Percentiles rank a stretch among this genome's conserved stretches.
phyloP scores from a whole-genome alignment of 1,140 invertebrate species.

The Pemphigus obesinymphae region DNA sequence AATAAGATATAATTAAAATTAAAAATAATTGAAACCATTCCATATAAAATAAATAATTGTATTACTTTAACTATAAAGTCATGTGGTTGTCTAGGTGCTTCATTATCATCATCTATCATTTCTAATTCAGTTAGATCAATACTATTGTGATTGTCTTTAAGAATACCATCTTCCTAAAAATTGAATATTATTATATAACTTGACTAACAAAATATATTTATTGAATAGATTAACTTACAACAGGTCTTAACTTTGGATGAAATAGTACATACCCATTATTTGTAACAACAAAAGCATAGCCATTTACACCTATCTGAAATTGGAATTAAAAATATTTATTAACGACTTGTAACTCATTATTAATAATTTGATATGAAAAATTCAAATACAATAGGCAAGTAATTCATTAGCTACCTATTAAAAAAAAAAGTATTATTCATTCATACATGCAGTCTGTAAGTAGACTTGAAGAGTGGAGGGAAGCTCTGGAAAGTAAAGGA shows the following conservation, averaged over 20 bases:
- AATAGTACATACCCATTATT: slow-evolving; percentile 91
- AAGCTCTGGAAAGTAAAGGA: too few species aligned
- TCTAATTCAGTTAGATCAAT: slow-evolving; percentile 94
- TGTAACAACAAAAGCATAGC: slow-evolving; percentile 90
- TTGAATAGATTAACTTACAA: slow-evolving; percentile 54
- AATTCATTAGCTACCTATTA: background rate
- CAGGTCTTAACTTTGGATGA: slow-evolving; percentile 72
- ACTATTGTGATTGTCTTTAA: slow-evolving; percentile 93
- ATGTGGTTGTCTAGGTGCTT: slow-evolving; percentile 46
- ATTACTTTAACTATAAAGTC: slow-evolving; percentile 47
- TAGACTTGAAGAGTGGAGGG: too few species aligned
- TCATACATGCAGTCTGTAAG: too few species aligned
- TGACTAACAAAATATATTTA: background rate
- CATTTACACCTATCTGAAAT: slow-evolving; percentile 84
- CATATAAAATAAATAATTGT: background rate
- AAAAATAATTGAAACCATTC: background rate
- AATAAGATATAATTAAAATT: slow-evolving; percentile 5
- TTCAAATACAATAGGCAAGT: background rate
- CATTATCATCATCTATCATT: slow-evolving; percentile 65
- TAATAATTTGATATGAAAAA: slow-evolving; percentile 59
- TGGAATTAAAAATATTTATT: background rate
- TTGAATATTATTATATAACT: background rate
- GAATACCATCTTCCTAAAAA: slow-evolving; percentile 60
- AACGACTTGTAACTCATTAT: background rate
- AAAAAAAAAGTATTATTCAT: too few species aligned